Conservation (phyloP, 2,797 vertebrate species). For the Momotus momota region DNA sequence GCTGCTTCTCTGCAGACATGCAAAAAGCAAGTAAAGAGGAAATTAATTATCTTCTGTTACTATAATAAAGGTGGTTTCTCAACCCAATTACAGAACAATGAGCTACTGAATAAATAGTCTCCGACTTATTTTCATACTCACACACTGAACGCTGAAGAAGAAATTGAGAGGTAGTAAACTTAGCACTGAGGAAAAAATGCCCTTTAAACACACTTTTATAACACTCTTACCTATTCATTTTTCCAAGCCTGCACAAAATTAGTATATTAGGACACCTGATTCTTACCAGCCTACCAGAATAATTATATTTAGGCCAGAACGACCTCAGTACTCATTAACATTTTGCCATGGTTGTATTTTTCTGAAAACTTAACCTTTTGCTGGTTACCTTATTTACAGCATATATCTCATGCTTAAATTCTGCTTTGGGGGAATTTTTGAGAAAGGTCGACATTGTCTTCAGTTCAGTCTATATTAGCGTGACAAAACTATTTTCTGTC, state of each 20-base stretch:
- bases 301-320: background rate
- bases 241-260: background rate
- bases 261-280: background rate
- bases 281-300: background rate
- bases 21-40: background rate
- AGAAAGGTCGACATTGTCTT: background rate
- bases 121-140: background rate
- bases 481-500: background rate
- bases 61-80: slow-evolving; percentile 7
- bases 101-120: background rate
- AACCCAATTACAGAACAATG: background rate
- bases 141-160: background rate
- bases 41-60: background rate
- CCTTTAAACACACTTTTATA: background rate
- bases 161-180: background rate
- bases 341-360: background rate
- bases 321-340: background rate
- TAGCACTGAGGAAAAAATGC: background rate
- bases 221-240: background rate
- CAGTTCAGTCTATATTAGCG: background rate
- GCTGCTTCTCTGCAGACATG: background rate
- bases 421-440: background rate
- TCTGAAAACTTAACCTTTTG: background rate
- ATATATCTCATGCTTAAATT: background rate
- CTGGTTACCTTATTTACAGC: background rate